phyloP scores from a whole-genome alignment of 2,797 vertebrate genomes.

The Falco concolor region DNA sequence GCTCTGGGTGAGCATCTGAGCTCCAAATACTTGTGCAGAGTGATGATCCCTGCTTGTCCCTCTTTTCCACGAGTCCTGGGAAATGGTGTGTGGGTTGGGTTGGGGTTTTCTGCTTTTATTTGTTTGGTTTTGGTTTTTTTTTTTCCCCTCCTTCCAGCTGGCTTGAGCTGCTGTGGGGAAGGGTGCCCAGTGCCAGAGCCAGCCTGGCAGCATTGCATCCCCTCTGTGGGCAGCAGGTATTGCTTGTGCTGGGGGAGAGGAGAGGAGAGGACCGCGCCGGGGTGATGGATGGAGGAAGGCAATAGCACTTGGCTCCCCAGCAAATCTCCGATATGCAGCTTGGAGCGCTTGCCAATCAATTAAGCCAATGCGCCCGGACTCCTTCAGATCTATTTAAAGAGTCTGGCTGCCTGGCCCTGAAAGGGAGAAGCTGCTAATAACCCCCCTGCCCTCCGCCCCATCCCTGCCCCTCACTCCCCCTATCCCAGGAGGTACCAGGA shows the following conservation, averaged over 20 bases:
- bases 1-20: background rate
- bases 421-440: background rate
- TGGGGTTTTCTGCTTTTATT: background rate
- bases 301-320: background rate
- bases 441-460: background rate
- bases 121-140: background rate
- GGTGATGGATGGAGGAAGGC: background rate
- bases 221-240: background rate
- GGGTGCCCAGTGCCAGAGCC: background rate
- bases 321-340: background rate
- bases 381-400: conserved; percentile 18
- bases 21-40: background rate
- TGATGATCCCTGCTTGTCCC: background rate
- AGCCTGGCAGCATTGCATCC: background rate
- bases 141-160: background rate
- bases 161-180: background rate
- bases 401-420: background rate
- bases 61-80: rapidly evolving
- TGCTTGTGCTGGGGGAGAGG: background rate
- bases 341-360: background rate
- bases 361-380: background rate
- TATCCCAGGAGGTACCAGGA: background rate
- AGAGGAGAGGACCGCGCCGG: background rate
- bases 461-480: no score
- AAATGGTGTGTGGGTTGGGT: background rate